Evolutionary conservation across 2,797 vertebrate genomes (phyloP).

Genomic region (Aselliscus stoliczkanus): DNA sequence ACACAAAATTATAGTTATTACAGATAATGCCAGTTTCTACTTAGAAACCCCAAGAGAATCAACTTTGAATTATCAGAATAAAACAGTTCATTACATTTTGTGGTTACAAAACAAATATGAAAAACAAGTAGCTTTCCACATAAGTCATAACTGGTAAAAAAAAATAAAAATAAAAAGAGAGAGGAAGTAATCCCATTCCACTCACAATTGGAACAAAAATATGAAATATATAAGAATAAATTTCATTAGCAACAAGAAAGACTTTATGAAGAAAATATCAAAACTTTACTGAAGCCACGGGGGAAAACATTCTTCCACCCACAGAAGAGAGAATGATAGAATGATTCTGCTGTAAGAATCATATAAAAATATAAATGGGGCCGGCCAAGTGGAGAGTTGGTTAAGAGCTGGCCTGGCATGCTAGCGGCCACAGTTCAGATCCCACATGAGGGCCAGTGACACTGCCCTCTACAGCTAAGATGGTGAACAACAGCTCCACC

Average conservation of each 20-base stretch:
- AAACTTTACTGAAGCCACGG: background rate
- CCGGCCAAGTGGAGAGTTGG: too few relatives aligned
- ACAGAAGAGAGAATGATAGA: background rate
- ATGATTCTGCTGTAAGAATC: background rate
- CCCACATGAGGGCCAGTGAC: too few relatives aligned
- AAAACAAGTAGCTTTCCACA: background rate
- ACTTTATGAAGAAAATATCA: background rate
- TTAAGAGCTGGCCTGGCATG: too few relatives aligned
- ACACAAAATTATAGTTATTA: background rate
- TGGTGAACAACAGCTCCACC: too few relatives aligned
- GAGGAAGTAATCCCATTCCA: background rate
- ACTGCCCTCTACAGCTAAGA: too few relatives aligned
- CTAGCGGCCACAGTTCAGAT: too few relatives aligned
- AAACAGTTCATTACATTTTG: background rate
- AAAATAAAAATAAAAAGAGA: background rate
- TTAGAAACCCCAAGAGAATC: conserved; percentile 14
- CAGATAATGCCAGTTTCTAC: background rate
- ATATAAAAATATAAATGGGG: background rate
- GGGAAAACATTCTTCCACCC: background rate
- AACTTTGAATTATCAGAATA: background rate
- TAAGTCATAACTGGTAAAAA: background rate
- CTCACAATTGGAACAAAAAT: background rate
- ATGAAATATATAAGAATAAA: conserved; percentile 24
- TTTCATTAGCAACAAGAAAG: conserved; percentile 13
- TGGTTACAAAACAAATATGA: conserved; percentile 16